Evolutionary conservation across 2,113 vertebrate genomes (phyloP), one percentile per base, ranked within the genome.

Genomic region (Scatophagus argus): DNA sequence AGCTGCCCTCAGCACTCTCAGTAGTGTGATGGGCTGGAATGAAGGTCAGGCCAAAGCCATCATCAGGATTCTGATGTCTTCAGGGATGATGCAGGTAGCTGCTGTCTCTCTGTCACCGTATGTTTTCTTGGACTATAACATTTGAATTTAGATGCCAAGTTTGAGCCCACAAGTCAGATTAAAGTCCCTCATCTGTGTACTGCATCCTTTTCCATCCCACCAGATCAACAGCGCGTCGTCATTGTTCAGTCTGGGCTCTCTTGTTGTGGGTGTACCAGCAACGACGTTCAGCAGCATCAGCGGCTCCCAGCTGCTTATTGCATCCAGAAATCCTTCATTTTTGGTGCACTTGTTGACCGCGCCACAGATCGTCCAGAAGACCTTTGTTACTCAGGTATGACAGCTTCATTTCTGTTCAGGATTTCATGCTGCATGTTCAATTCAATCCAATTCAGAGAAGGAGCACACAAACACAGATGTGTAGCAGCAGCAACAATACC

Each of bases 311-410:
- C 71, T 94, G 10, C 11, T 94, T 0, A 5, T 0, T 0, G 82
- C 85, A 0, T 60, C 89, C 38, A 12, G 71, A 32, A 51, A 89
- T 25, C 27, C 77, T 1, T 3, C 23, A 0, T 88, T 95, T 43
- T 0, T 94, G 36, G 1, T 0, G 4, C 5, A 92, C 72, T 1
- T 95, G 3, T 8, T 69, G 29, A 49, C 44, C 0, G 74, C 89
- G 1, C 85, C 93, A 5, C 21, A 7, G 1, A 39, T 92, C 13
- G 0, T 92, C 43, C 90, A 63, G 46, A 65, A 92, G 70, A 71
- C 3, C 8, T 87, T 94, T 43, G 89, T 95, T 21, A 65, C 54
- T 34, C 84, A 92, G 94, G 95, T 95, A 83, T 0, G 61, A 51
- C 16, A 2, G 1, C 21, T 44, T 36, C 1, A 7, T 60, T 64